phyloP scores from a whole-genome alignment of 1,140 invertebrate species.

The Meloidogyne hapla region DNA sequence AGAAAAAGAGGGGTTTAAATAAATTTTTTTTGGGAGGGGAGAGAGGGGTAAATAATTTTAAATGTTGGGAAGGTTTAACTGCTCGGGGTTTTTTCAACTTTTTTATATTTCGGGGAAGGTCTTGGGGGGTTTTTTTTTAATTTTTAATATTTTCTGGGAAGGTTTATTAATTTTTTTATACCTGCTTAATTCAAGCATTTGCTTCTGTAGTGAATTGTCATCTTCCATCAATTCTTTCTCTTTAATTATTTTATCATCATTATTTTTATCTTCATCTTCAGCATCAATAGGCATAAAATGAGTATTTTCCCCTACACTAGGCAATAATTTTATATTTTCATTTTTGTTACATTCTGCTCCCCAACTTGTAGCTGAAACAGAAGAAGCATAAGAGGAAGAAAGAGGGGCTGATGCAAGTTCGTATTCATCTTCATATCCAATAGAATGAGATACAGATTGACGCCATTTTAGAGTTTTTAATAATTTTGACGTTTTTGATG shows the following conservation, averaged over 20 bases:
- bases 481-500: conserved; percentile 4
- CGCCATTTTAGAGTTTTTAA: conserved; percentile 34
- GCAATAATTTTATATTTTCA: neutral
- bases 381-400: conserved; percentile 11
- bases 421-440: conserved; percentile 49
- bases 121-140: too few species aligned
- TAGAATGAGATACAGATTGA: conserved; percentile 41
- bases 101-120: too few species aligned
- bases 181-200: conserved; percentile 24
- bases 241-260: neutral
- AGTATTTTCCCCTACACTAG: conserved; percentile 29
- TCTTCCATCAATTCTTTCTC: neutral
- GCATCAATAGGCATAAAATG: conserved; percentile 35
- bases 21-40: too few species aligned
- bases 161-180: neutral
- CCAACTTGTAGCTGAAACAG: conserved; percentile 7
- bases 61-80: too few species aligned
- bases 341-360: neutral
- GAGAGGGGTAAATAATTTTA: too few species aligned
- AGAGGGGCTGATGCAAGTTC: conserved; percentile 30
- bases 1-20: too few species aligned
- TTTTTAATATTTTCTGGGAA: too few species aligned
- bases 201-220: neutral
- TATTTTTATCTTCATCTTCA: conserved; percentile 29
- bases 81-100: too few species aligned